Percentiles rank a stretch among this genome's conserved stretches.
phyloP scores from a whole-genome alignment of 2,797 vertebrate species.

The Simalia tracyae region DNA sequence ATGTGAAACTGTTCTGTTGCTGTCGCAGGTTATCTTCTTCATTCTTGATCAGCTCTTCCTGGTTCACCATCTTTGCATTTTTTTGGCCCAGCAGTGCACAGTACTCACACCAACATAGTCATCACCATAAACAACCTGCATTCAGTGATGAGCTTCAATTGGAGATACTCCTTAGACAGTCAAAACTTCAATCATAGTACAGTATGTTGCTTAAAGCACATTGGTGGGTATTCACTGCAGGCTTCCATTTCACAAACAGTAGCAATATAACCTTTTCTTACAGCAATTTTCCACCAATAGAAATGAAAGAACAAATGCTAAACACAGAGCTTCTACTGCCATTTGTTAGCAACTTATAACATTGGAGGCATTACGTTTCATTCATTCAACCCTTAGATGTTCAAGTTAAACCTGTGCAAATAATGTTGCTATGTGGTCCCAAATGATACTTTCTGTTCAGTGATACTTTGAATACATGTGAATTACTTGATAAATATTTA shows the following conservation, averaged over 20 bases:
- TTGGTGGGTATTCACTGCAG: neutral
- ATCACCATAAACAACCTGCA: neutral
- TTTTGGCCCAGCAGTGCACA: neutral
- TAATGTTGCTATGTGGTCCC: neutral
- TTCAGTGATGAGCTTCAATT: neutral
- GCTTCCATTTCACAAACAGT: neutral
- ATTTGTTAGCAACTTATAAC: neutral
- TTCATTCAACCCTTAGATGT: neutral
- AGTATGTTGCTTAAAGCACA: neutral
- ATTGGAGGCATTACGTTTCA: no score
- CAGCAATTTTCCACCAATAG: neutral
- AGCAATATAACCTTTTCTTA: neutral
- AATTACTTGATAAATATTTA: neutral
- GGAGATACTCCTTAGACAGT: neutral
- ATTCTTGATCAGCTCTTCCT: neutral
- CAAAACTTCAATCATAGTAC: neutral
- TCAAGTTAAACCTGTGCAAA: neutral
- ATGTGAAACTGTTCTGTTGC: neutral
- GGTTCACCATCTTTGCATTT: neutral
- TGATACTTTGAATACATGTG: constrained; percentile 23
- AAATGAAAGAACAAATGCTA: neutral
- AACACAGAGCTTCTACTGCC: neutral
- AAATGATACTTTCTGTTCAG: neutral
- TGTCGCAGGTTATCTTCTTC: neutral
- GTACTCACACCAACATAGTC: neutral